A percentile compares a stretch with the other conserved stretches of the same genome.
phyloP scores from a whole-genome alignment of 2,888 invertebrate genomes.

The Aquatica leii region DNA sequence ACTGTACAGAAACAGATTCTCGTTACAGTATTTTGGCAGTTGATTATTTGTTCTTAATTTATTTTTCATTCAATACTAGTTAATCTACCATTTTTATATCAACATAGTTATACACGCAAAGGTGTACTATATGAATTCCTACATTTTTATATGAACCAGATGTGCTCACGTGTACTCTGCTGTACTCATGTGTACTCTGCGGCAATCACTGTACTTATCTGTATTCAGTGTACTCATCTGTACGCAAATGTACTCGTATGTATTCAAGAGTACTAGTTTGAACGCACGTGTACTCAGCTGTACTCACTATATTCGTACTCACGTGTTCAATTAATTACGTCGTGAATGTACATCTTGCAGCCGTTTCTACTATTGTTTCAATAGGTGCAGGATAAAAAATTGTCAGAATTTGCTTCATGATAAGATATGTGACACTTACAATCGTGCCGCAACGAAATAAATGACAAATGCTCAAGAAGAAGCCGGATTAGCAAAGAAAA shows the following conservation, averaged over 20 bases:
- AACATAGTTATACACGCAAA: no score
- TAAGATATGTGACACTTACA: constrained; percentile 1
- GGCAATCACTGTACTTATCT: no score
- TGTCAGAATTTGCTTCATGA: not conserved
- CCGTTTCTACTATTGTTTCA: not conserved
- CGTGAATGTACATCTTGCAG: constrained; percentile 2
- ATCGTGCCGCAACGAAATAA: not conserved
- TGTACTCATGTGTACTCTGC: no score
- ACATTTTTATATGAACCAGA: no score
- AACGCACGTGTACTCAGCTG: not conserved
- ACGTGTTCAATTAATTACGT: no score
- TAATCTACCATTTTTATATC: not conserved
- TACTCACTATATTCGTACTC: no score
- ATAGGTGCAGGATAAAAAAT: constrained; percentile 12
- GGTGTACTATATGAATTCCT: no score
- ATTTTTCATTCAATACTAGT: no score
- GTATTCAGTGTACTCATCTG: not conserved
- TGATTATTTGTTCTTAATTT: not conserved
- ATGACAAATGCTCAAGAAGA: not conserved
- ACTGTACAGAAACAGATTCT: no score
- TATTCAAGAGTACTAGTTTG: not conserved
- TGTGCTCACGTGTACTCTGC: no score
- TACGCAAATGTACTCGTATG: not conserved
- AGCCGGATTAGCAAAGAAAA: not conserved
- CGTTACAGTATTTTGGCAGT: no score